Conservation (phyloP, 2,888 invertebrate species). For the Tetragonula carbonaria region DNA sequence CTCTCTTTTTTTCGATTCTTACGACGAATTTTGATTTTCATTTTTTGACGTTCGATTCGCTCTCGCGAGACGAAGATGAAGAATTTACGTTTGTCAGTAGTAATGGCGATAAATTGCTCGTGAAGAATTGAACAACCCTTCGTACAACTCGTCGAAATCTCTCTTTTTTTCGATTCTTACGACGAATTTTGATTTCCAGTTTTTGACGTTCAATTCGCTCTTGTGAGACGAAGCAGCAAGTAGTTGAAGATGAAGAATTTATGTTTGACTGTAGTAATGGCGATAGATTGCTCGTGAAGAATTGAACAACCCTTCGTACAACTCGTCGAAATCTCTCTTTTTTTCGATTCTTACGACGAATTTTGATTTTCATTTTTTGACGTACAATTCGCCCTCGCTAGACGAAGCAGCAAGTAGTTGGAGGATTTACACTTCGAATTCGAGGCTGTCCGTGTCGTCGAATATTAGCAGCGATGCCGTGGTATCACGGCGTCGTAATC, state of each 20-base stretch:
- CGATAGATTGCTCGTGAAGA: too few species aligned
- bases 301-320: too few species aligned
- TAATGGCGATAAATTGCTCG: background rate
- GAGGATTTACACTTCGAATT: conserved; percentile 9
- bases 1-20: too few species aligned
- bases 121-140: background rate
- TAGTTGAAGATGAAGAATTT: too few species aligned
- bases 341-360: background rate
- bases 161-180: background rate
- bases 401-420: background rate
- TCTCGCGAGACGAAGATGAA: background rate
- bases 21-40: too few species aligned
- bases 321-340: too few species aligned
- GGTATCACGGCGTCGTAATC: conserved; percentile 60
- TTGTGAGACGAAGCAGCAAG: too few species aligned
- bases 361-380: too few species aligned
- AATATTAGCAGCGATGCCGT: conserved; percentile 53
- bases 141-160: background rate
- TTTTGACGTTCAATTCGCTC: background rate
- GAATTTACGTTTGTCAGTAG: background rate
- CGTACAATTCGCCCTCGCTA: too few species aligned
- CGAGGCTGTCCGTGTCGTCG: conserved; percentile 29
- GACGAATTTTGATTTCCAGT: background rate
- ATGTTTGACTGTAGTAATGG: background rate
- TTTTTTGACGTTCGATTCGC: background rate